Evolutionary conservation across 2,797 vertebrate species (phyloP).

Genomic region (Petrocephalus schoutedeni): DNA sequence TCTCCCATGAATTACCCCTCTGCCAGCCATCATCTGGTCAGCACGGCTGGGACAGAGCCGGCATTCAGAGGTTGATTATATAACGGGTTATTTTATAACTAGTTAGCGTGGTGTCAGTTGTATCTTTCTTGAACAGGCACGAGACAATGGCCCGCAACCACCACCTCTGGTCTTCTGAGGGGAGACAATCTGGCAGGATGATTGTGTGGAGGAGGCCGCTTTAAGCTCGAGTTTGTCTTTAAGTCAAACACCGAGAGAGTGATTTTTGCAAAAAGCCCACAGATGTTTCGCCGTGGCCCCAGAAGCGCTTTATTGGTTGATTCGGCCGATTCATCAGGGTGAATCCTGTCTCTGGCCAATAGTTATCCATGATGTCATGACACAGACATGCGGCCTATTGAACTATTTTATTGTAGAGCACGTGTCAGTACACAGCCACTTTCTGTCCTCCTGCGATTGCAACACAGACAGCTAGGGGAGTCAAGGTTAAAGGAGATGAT

Average conservation of each 20-base stretch:
- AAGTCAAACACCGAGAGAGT: background rate
- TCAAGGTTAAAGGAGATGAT: constrained; percentile 64
- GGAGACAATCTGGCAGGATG: background rate
- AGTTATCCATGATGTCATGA: constrained; percentile 34
- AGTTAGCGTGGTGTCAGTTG: background rate
- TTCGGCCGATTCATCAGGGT: constrained; percentile 34
- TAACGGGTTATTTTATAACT: background rate
- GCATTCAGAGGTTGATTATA: background rate
- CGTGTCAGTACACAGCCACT: constrained; percentile 32
- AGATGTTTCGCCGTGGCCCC: constrained; percentile 44
- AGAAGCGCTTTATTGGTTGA: constrained; percentile 45
- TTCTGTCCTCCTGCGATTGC: constrained; percentile 26
- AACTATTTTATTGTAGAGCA: constrained; percentile 35
- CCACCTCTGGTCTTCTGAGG: background rate
- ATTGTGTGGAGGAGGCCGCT: background rate
- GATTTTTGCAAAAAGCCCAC: constrained; percentile 33
- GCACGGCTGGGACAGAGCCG: background rate
- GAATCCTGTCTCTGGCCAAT: constrained; percentile 31
- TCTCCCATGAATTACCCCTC: background rate
- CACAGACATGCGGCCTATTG: constrained; percentile 32
- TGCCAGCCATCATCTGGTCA: background rate
- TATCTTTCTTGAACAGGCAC: background rate
- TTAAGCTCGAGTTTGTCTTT: background rate
- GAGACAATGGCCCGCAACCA: background rate
- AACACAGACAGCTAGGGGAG: constrained; percentile 31